Conservation (phyloP, 2,888 invertebrate species). For the Hirtodrosophila alboralis region DNA sequence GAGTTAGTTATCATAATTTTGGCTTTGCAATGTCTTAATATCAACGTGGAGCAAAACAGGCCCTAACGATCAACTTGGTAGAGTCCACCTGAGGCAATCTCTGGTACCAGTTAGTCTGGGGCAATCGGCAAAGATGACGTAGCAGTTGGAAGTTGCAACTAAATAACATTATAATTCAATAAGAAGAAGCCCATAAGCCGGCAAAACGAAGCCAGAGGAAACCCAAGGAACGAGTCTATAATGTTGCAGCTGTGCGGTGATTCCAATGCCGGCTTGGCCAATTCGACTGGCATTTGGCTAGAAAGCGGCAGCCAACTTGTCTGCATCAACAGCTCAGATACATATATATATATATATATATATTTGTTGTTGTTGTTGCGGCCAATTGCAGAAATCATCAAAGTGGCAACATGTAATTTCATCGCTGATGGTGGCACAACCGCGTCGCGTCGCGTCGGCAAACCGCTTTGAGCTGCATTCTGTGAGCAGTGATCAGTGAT, state of each 20-base stretch:
- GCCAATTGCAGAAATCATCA: slow-evolving; percentile 78
- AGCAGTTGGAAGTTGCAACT: slow-evolving; percentile 40
- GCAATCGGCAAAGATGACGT: slow-evolving; percentile 53
- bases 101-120: slow-evolving; percentile 55
- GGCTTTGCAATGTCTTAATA: slow-evolving; percentile 57
- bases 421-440: slow-evolving; percentile 58
- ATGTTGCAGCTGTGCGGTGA: slow-evolving; percentile 47
- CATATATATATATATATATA: too few species aligned
- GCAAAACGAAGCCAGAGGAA: slow-evolving; percentile 7
- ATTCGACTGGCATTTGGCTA: slow-evolving; percentile 36
- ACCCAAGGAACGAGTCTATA: slow-evolving; percentile 36
- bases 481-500: slow-evolving; percentile 11
- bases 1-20: slow-evolving; percentile 21
- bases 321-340: slow-evolving; percentile 44
- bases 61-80: slow-evolving; percentile 32
- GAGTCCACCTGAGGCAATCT: slow-evolving; percentile 19
- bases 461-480: slow-evolving; percentile 57
- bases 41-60: slow-evolving; percentile 5
- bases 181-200: slow-evolving; percentile 46
- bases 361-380: slow-evolving; percentile 38
- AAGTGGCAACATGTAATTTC: slow-evolving; percentile 73
- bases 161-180: slow-evolving; percentile 76
- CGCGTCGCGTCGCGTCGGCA: slow-evolving; percentile 69
- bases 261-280: slow-evolving; percentile 6
- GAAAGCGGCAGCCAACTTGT: slow-evolving; percentile 69